Evolutionary conservation across 2,888 invertebrate species (phyloP), one percentile per base, ranked within the genome.

Genomic region (Odiellus spinosus): DNA sequence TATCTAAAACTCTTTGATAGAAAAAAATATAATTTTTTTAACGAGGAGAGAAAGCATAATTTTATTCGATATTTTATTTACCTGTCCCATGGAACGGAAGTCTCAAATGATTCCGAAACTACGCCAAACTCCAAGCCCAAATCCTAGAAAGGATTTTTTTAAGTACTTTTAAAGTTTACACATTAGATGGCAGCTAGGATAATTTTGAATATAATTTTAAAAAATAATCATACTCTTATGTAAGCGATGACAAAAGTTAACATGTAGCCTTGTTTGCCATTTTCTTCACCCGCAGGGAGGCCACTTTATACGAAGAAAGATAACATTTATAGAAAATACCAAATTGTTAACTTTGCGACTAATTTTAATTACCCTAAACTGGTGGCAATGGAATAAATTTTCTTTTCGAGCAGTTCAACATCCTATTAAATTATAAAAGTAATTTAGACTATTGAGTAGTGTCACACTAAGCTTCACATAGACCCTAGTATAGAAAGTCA

Each of bases 181-280:
- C 34, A 12, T 34, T 12, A 34, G n/a, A 33, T 12, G n/a, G n/a
- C 11, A 12, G n/a, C n/a, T 34, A 34, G 34, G n/a, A 34, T 1
- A 12, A 34, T n/a, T 17, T 1, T 14, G 6, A 17, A 17, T 12
- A 15, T 36, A 12, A 10, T 36, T 17, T 36, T 36, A 8, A 36
- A 36, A 10, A 8, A 10, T 36, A 10, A 10, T 15, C 38, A 76
- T 63, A 90, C 90, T 67, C 96, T 75, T 38, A 98, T 78, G 64
- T 98, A 98, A 10, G 98, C 98, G 55, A 98, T 96, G 48, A 95
- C 90, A 64, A 95, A 98, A 0, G 98, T 98, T 40, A 98, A 72
- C 60, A 86, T 81, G 63, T 98, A 98, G 3, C 98, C 98, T 35
- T 90, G 75, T 64, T 88, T 82, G 0, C 98, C 96, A 61, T 96